Percentiles rank a stretch among this genome's conserved stretches.
Conservation (phyloP, 2,888 invertebrate species). For the Cotesia congregata region DNA sequence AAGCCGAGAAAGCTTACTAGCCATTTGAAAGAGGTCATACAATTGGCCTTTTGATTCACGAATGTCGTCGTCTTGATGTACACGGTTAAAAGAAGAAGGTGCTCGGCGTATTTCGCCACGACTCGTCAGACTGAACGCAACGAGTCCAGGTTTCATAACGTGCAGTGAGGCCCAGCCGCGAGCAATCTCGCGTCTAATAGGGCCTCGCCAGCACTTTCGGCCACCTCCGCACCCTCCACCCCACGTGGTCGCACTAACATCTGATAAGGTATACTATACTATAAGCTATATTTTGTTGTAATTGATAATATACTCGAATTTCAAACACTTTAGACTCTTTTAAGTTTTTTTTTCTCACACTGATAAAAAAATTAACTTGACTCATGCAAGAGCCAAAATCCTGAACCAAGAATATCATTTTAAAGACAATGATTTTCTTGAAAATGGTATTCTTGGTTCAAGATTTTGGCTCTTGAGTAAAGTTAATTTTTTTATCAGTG, state of each 20-base stretch:
- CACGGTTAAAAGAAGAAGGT: constrained; percentile 45
- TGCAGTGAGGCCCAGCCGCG: constrained; percentile 39
- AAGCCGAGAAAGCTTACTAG: constrained; percentile 38
- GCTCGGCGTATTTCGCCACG: constrained; percentile 53
- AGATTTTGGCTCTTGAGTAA: no score
- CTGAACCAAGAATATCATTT: no score
- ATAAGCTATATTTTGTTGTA: not conserved
- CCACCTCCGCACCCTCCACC: constrained; percentile 65
- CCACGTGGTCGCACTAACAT: constrained; percentile 67
- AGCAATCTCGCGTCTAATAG: constrained; percentile 44
- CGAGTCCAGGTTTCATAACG: constrained; percentile 55
- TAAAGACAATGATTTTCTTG: no score
- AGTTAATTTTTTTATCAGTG: no score
- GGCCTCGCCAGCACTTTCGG: constrained; percentile 51
- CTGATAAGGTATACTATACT: constrained; percentile 62
- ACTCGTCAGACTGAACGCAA: constrained; percentile 58
- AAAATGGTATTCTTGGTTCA: no score
- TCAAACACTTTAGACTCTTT: no score
- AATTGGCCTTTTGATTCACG: constrained; percentile 46
- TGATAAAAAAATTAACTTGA: no score
- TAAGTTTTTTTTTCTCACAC: no score
- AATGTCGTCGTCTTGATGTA: constrained; percentile 62
- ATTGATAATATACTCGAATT: no score
- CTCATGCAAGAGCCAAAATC: no score
- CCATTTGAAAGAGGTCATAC: constrained; percentile 25